Evolutionary conservation across 2,113 vertebrate species (phyloP), one percentile per base, ranked within the genome.

Genomic region (Ia io): DNA sequence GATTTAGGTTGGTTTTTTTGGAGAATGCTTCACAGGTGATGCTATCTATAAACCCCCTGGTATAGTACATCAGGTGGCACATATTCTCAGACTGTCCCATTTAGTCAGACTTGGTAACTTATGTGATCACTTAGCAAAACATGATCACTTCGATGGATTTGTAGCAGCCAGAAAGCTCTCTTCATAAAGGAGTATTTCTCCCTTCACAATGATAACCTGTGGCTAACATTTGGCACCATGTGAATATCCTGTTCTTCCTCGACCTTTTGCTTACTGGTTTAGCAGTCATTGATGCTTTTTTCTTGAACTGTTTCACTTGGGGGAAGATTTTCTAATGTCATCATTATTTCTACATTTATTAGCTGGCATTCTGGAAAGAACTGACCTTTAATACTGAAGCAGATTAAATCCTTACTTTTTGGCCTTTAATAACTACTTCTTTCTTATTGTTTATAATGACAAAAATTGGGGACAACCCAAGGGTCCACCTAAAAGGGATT

Each of bases 311-410:
- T 42, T 65, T 84, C 73, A 71, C 69, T 23, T 42, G 69, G 59
- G 28, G 6, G 9, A 59, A 77, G 59, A 83, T 63, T 77, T 84
- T n/a, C 44, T 49, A 80, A 93, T 65, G 78, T 59, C 47, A 90
- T 89, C 35, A 37, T 88, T 53, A 79, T 82, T 82, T 95, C 47
- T 69, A 69, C 9, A 93, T 53, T 82, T 82, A 63, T 63, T 87
- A 91, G 14, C n/a, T 77, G 22, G 51, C 61, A 83, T 88, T 96
- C 78, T 71, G 28, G 32, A 88, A 77, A 94, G 35, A 91, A 74
- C 16, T 86, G 85, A 85, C 35, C 86, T 20, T 67, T 79, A 95
- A 86, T 61, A 83, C 76, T 71, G 70, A 83, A 59, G 25, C 42
- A 86, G 44, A 28, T 9, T 59, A 53, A 90, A 76, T 35, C 28